Evolutionary conservation across 2,113 vertebrate genomes (phyloP), one percentile per base, ranked within the genome.

Genomic region (Helogale parvula): DNA sequence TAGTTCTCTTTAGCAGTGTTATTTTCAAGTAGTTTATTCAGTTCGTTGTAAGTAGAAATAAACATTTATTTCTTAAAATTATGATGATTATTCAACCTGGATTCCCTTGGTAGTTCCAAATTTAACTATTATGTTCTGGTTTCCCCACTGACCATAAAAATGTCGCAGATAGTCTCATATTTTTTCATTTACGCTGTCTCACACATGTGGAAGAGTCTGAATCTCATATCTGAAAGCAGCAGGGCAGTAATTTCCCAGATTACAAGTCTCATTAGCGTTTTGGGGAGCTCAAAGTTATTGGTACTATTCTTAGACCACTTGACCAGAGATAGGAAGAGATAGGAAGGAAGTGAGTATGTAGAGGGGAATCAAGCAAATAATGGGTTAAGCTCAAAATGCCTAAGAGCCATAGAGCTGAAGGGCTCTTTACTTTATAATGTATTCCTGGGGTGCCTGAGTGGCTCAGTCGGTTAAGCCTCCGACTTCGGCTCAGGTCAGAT

Each of bases 91-190:
- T 93, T 94, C 79, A 97, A 93, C 87, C 93, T 95, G 57, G 96
- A 87, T 81, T 94, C 76, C 57, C 96, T 89, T 85, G 90, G 31
- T n/a, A 88, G 57, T 93, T 96, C 65, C 90, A 88, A 81, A 93
- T 93, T 97, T 97, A 95, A 97, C 84, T 94, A 68, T 81, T 76
- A 12, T 93, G 80, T 84, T 88, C 86, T 96, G 41, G 74, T 82
- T 98, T 97, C 96, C 88, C 87, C 88, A 96, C 66, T 1, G 5
- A 97, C 60, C 88, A 95, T 96, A 96, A 97, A 92, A 96, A 83
- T 90, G 47, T 96, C 89, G 69, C 71, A 97, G 66, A 90, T 85
- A 85, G 60, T 66, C 88, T 97, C 88, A 81, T 90, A 81, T 72
- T 97, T 95, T 95, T 95, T 96, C n/a, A 85, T 81, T 95, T 71